These are phyloP conservation scores for Cossypha polioptera DNA, from an alignment of 2,797 vertebrate genomes.

Conservation along the genomic window DNA sequence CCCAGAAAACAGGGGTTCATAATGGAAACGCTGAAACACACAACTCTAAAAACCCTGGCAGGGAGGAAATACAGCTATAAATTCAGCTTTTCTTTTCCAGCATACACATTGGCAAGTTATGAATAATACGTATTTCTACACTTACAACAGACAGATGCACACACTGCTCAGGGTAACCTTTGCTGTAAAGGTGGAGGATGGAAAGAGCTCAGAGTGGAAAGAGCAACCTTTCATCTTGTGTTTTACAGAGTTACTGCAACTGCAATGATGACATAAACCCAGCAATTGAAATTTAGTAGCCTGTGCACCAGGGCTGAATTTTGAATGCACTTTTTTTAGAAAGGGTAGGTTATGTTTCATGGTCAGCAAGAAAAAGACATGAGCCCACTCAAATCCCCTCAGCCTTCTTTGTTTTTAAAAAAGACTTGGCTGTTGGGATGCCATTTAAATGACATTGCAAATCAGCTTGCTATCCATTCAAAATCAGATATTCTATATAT, in stretches of 20 bases:
- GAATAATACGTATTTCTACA: conserved; percentile 36
- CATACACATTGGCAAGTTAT: conserved; percentile 9
- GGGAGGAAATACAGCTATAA: conserved; percentile 35
- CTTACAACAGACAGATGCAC: not conserved
- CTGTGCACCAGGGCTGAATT: not conserved
- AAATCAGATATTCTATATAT: not conserved
- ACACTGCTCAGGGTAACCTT: conserved; percentile 20
- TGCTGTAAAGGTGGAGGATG: not conserved
- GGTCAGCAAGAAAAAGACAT: not conserved
- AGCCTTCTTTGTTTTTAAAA: not conserved
- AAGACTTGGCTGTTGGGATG: not conserved
- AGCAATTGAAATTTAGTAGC: conserved; percentile 4
- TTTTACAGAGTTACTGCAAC: not conserved
- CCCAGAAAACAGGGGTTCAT: conserved; percentile 44
- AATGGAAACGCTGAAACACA: conserved; percentile 38
- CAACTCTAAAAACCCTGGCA: not conserved
- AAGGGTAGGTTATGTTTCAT: not conserved
- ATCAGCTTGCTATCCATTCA: not conserved
- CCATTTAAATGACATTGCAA: not conserved
- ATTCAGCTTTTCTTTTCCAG: conserved; percentile 48
- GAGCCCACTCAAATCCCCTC: not conserved
- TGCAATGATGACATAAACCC: conserved; percentile 10
- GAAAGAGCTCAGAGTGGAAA: conserved; percentile 8
- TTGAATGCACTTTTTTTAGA: not conserved
- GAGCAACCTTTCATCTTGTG: conserved; percentile 1